These are phyloP conservation scores for Siniperca scherzeri DNA, from an alignment of 2,797 vertebrate species.

Conservation along the genomic window DNA sequence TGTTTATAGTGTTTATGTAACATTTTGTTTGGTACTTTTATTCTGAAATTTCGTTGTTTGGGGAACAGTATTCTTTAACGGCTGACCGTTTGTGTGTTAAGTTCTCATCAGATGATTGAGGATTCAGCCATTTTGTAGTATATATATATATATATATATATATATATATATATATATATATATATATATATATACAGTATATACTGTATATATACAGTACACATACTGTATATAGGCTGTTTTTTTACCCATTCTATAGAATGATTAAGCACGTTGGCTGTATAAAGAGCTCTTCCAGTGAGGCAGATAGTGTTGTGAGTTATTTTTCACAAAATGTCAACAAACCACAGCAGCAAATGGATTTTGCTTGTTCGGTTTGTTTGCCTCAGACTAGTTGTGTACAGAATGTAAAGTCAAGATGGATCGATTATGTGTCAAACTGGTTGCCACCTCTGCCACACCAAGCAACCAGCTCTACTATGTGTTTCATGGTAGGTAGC, in stretches of 20 bases:
- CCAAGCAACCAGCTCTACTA: slow-evolving; percentile 9
- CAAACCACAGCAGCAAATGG: slow-evolving; percentile 61
- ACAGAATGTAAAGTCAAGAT: slow-evolving; percentile 65
- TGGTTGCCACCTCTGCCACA: slow-evolving; percentile 38
- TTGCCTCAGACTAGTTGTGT: slow-evolving; percentile 60
- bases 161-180: too few relatives aligned
- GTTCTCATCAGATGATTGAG: background rate
- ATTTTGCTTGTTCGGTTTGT: slow-evolving; percentile 66
- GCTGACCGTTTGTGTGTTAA: background rate
- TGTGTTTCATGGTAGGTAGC: slow-evolving; percentile 12
- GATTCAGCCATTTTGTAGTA: background rate
- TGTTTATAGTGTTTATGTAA: background rate
- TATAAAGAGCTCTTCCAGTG: slow-evolving; percentile 54
- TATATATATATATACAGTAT: too few relatives aligned
- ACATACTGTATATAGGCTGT: background rate
- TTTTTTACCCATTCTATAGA: slow-evolving; percentile 10
- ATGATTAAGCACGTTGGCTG: slow-evolving; percentile 29
- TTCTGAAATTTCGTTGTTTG: background rate
- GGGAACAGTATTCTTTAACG: background rate
- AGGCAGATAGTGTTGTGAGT: slow-evolving; percentile 42
- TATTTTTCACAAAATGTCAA: slow-evolving; percentile 70
- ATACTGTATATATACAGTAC: too few relatives aligned
- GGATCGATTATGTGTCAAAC: slow-evolving; percentile 59
- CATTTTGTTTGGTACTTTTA: background rate
- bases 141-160: background rate